Percentiles rank a stretch among this genome's conserved stretches.
These are phyloP conservation scores for Myiothlypis chrysogaster DNA, from an alignment of 2,797 vertebrate species.

Conservation along the genomic window DNA sequence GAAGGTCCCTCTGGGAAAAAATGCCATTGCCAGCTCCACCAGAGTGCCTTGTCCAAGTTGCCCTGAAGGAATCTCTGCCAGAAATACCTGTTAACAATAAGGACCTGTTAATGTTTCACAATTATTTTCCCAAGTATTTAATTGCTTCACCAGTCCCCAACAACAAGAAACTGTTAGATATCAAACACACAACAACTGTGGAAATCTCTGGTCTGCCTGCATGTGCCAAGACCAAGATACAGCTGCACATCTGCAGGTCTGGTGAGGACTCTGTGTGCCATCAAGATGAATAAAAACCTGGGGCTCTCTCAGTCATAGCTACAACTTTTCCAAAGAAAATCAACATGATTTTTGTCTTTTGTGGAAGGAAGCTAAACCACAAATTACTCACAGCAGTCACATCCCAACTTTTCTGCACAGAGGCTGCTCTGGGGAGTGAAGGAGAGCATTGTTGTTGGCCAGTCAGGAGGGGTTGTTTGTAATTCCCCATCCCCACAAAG, in stretches of 20 bases:
- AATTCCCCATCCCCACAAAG: background rate
- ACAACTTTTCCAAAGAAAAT: background rate
- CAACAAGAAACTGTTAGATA: conserved; percentile 1
- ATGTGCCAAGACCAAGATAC: background rate
- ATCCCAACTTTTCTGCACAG: background rate
- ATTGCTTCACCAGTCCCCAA: background rate
- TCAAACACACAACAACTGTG: background rate
- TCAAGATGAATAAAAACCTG: background rate
- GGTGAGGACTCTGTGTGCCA: background rate
- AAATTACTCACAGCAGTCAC: background rate
- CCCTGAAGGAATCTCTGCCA: conserved; percentile 43
- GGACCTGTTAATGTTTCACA: conserved; percentile 57
- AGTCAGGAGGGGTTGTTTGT: background rate
- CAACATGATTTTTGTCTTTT: background rate
- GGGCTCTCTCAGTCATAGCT: background rate
- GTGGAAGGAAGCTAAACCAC: background rate
- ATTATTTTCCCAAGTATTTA: conserved; percentile 56
- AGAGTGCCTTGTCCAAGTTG: conserved; percentile 11
- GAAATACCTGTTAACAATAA: conserved; percentile 68
- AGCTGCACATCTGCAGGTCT: background rate
- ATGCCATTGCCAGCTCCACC: background rate
- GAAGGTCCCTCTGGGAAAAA: conserved; percentile 43
- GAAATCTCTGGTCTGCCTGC: background rate
- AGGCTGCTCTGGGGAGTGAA: background rate
- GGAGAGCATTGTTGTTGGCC: background rate